Conservation (phyloP, 2,797 vertebrate species). For the Octomys mimax region DNA sequence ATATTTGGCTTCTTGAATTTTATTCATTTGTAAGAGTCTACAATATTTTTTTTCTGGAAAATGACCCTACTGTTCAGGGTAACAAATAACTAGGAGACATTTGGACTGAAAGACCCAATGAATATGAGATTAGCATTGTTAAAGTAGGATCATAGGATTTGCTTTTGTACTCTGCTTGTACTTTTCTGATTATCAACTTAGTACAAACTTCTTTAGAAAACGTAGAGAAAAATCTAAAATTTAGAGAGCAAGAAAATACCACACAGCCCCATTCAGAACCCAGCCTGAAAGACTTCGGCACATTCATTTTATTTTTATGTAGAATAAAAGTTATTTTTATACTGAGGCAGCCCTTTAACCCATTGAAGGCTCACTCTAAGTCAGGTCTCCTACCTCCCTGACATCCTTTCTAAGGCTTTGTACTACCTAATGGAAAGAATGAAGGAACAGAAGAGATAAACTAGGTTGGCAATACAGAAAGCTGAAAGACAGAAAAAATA, state of each 20-base stretch:
- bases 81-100: neutral
- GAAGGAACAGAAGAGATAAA: slow-evolving; percentile 8
- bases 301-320: neutral
- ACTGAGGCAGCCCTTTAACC: neutral
- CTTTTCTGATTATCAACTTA: neutral
- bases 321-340: slow-evolving; percentile 20
- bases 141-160: neutral
- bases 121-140: neutral
- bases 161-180: neutral
- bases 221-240: neutral
- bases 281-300: neutral
- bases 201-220: slow-evolving; percentile 5
- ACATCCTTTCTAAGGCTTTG: neutral
- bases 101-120: neutral
- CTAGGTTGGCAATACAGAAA: neutral
- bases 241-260: slow-evolving; percentile 20
- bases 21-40: neutral
- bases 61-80: neutral
- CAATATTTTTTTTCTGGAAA: neutral
- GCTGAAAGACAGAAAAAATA: neutral
- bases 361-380: neutral
- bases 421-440: neutral
- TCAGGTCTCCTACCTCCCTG: neutral
- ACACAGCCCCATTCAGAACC: neutral
- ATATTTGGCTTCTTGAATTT: slow-evolving; percentile 4